A percentile compares a stretch with the other conserved stretches of the same genome.
Evolutionary conservation across 2,888 invertebrate species (phyloP).

Genomic region (Tiliacea citrago): DNA sequence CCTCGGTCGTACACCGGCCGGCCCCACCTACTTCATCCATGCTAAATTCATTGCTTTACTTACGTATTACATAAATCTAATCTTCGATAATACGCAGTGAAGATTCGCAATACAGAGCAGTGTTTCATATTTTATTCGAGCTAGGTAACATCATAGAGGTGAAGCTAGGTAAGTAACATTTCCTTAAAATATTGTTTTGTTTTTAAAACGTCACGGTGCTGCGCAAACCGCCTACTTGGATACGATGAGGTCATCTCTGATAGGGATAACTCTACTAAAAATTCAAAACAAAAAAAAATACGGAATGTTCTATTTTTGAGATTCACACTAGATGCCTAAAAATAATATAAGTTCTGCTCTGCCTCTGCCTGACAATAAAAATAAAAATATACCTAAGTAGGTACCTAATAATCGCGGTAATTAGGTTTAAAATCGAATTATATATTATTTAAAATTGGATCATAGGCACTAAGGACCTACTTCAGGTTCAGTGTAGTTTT

Average conservation of each 20-base stretch:
- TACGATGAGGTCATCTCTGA: conserved; percentile 33
- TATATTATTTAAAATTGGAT: neutral
- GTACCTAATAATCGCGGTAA: neutral
- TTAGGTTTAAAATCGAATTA: neutral
- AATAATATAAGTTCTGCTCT: neutral
- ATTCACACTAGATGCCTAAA: conserved; percentile 13
- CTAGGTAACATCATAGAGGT: conserved; percentile 2
- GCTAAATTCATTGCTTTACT: conserved; percentile 5
- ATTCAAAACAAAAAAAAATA: neutral
- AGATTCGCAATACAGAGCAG: neutral
- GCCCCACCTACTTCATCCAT: conserved; percentile 13
- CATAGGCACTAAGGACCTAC: neutral
- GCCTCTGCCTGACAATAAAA: too few relatives aligned
- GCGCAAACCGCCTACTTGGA: conserved; percentile 2
- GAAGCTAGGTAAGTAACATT: conserved; percentile 5
- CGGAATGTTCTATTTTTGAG: conserved; percentile 27
- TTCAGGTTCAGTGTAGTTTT: neutral
- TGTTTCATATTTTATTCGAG: neutral
- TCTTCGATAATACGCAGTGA: neutral
- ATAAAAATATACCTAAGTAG: too few relatives aligned
- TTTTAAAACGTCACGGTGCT: conserved; percentile 22
- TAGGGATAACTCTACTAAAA: neutral
- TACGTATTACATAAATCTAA: neutral
- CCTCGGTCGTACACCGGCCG: conserved; percentile 13
- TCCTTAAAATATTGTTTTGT: conserved; percentile 7